Evolutionary conservation across 1,140 invertebrate genomes (phyloP).

Genomic region (Drosophila rhopaloa): DNA sequence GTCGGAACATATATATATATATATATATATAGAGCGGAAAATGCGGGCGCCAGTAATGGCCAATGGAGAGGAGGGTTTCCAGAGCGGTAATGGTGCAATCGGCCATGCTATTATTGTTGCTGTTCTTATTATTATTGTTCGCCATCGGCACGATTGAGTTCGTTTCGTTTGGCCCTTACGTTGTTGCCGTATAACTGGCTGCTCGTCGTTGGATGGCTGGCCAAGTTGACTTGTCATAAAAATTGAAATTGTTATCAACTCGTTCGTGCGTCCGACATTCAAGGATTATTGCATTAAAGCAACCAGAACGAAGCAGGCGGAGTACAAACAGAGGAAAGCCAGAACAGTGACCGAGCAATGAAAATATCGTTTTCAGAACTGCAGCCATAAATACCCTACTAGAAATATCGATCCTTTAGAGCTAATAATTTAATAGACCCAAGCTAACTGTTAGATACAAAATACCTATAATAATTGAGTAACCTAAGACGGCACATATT

Average conservation of each 20-base stretch:
- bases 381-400: constrained; percentile 9
- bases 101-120: constrained; percentile 75
- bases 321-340: constrained; percentile 7
- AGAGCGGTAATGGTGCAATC: constrained; percentile 69
- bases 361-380: constrained; percentile 5
- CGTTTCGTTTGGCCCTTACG: constrained; percentile 54
- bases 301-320: constrained; percentile 27
- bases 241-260: constrained; percentile 83
- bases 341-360: constrained; percentile 6
- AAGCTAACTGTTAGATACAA: too few relatives aligned
- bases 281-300: constrained; percentile 80
- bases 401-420: too few relatives aligned
- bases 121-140: constrained; percentile 44
- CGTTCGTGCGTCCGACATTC: constrained; percentile 75
- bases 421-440: neutral
- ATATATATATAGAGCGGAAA: constrained; percentile 8
- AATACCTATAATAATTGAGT: too few relatives aligned
- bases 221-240: constrained; percentile 81
- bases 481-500: too few relatives aligned
- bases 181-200: constrained; percentile 46
- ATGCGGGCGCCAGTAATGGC: constrained; percentile 8
- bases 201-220: constrained; percentile 22
- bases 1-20: neutral
- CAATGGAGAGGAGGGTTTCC: constrained; percentile 15
- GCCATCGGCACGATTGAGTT: constrained; percentile 60